A percentile compares a stretch with the other conserved stretches of the same genome.
phyloP scores from a whole-genome alignment of 1,140 invertebrate genomes.

The Diachasmimorpha longicaudata region DNA sequence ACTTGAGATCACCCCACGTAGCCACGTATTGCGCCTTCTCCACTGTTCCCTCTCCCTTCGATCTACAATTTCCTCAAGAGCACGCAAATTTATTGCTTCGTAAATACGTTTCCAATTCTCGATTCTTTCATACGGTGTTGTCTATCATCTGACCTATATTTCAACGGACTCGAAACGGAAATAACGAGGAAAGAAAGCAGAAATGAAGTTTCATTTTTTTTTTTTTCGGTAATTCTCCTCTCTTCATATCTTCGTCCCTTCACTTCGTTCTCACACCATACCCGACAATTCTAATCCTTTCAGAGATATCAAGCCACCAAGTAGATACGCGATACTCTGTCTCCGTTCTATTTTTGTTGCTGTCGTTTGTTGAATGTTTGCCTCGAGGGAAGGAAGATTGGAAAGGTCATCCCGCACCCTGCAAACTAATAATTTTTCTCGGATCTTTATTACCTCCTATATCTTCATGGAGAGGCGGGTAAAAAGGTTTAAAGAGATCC shows the following conservation, averaged over 20 bases:
- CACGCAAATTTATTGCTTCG: not conserved
- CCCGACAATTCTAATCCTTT: not conserved
- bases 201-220: not conserved
- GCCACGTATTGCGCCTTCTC: not conserved
- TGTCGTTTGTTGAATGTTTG: constrained; percentile 1
- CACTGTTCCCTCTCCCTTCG: not conserved
- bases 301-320: not conserved
- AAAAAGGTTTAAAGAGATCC: not conserved
- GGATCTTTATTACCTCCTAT: constrained; percentile 1
- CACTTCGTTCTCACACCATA: not conserved
- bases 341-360: not conserved
- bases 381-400: not conserved
- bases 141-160: constrained; percentile 5
- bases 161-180: not conserved
- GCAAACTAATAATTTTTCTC: not conserved
- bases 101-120: not conserved
- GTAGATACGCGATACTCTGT: not conserved
- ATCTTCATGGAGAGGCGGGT: not conserved
- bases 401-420: constrained; percentile 9
- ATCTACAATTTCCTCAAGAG: not conserved
- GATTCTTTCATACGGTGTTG: not conserved
- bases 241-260: not conserved
- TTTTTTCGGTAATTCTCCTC: not conserved
- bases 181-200: not conserved
- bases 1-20: not conserved